phyloP scores from a whole-genome alignment of 2,113 vertebrate genomes.

The Thalassarche chlororhynchos region DNA sequence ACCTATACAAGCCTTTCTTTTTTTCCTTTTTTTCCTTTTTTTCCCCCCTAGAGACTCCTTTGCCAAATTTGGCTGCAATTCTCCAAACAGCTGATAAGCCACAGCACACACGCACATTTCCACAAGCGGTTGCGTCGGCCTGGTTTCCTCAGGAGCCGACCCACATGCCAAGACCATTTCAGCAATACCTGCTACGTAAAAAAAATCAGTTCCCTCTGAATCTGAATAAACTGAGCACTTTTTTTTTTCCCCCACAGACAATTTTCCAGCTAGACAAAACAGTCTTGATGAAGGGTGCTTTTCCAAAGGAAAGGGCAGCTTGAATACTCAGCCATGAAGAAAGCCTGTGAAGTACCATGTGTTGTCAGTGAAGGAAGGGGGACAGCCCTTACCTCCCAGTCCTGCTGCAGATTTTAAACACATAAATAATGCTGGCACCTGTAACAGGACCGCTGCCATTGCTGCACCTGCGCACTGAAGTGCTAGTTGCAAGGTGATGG shows the following conservation, averaged over 20 bases:
- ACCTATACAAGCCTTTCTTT: not conserved
- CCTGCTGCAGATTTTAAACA: not conserved
- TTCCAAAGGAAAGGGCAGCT: not conserved
- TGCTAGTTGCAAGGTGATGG: not conserved
- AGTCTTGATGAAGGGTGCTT: not conserved
- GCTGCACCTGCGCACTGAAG: not conserved
- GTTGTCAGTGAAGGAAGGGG: not conserved
- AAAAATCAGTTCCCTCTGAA: not conserved
- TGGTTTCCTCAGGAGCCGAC: not conserved
- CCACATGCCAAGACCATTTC: not conserved
- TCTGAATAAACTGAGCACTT: not conserved
- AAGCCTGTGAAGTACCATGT: not conserved
- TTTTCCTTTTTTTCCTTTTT: too few species aligned
- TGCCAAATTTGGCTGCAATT: not conserved
- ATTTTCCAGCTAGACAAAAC: not conserved
- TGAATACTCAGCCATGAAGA: not conserved
- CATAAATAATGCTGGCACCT: not conserved
- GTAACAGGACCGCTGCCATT: not conserved
- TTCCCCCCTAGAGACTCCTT: not conserved
- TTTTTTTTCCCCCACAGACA: too few species aligned
- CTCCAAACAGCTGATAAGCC: not conserved
- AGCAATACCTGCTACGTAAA: not conserved
- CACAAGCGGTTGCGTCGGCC: accelerated
- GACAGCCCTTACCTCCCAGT: not conserved
- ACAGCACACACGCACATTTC: accelerated